These are phyloP conservation scores for Sus cebifrons DNA, from an alignment of 2,797 vertebrate genomes.

Conservation along the genomic window DNA sequence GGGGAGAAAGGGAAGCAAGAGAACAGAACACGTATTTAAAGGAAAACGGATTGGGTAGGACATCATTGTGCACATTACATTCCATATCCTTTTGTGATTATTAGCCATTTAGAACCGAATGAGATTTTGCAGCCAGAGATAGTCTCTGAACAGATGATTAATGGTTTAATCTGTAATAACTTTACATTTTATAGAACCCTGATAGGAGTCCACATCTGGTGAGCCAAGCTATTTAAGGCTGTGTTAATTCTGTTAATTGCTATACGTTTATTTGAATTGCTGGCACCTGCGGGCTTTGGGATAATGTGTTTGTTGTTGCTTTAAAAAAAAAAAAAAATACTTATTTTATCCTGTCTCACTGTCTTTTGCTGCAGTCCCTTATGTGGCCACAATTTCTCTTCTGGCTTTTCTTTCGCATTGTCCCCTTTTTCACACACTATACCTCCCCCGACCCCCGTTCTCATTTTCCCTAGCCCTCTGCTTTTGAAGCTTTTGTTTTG, in stretches of 20 bases:
- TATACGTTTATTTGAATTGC: constrained; percentile 91
- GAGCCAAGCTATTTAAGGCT: constrained; percentile 92
- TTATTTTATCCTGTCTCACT: constrained; percentile 50
- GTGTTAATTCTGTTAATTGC: constrained; percentile 94
- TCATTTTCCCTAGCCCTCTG: background rate
- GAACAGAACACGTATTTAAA: constrained; percentile 81
- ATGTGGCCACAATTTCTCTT: constrained; percentile 18
- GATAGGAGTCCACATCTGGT: constrained; percentile 91
- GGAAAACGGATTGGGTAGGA: constrained; percentile 79
- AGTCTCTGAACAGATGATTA: constrained; percentile 93
- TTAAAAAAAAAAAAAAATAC: constrained; percentile 23
- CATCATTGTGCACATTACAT: constrained; percentile 83
- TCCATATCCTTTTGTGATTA: constrained; percentile 88
- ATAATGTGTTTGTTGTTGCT: constrained; percentile 88
- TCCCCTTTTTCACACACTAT: background rate
- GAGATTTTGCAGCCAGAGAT: constrained; percentile 89
- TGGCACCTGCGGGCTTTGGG: constrained; percentile 90
- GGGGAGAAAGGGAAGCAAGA: constrained; percentile 52
- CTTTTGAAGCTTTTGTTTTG: background rate
- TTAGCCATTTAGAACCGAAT: constrained; percentile 90
- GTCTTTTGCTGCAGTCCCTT: constrained; percentile 72
- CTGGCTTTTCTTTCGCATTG: constrained; percentile 24
- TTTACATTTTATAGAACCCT: constrained; percentile 91
- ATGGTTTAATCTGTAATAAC: constrained; percentile 92
- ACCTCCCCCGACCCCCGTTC: background rate